Base-by-base conservation (phyloP, 2,888 invertebrate genomes). In the Pseudococcus longispinus region DNA sequence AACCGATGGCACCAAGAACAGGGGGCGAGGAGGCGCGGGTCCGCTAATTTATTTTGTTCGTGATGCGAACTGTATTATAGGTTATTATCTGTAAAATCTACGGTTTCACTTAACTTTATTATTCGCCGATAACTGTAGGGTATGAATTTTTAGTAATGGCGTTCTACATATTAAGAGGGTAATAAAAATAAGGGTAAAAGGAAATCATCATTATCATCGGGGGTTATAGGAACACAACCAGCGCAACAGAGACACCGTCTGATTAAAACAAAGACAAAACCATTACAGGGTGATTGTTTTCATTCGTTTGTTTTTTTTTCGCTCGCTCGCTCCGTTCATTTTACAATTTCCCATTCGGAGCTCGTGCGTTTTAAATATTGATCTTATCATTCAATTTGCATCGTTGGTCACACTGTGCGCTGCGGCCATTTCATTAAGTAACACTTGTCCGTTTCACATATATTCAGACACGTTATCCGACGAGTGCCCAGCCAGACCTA, bases 91-190 rank as follows among this genome's bases (percentile, higher is more conserved):
- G 77, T 37, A 80, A 80, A 80, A 80, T 80, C 77, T 80, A 80
- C 77, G 77, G 77, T 80, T 80, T 80, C 77, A 80, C 77, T 80
- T 80, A 80, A 80, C 77, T 80, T 80, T 80, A 80, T 80, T 80
- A 80, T 80, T 37, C 77, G 77, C 20, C 77, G 77, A 80, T 80
- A 80, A 80, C 77, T 23, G 42, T 42, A 29, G 77, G 77, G 37
- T 80, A 80, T 80, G 77, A 80, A 80, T 80, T 80, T 42, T 37
- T 42, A 80, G 77, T 80, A 80, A 80, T 80, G 42, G 20, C 42
- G 37, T 18, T 80, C 32, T 80, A 37, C 42, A 42, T 42, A 80
- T 42, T 80, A 80, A 80, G 77, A 80, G 77, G 77, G 77, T 42
- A 80, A 80, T 80, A 80, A 80, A 70, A 80, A 42, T 37, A 80